Percentiles rank a stretch among this genome's conserved stretches.
These are phyloP conservation scores for Phrynosoma platyrhinos DNA, from an alignment of 2,113 vertebrate species.

Conservation along the genomic window DNA sequence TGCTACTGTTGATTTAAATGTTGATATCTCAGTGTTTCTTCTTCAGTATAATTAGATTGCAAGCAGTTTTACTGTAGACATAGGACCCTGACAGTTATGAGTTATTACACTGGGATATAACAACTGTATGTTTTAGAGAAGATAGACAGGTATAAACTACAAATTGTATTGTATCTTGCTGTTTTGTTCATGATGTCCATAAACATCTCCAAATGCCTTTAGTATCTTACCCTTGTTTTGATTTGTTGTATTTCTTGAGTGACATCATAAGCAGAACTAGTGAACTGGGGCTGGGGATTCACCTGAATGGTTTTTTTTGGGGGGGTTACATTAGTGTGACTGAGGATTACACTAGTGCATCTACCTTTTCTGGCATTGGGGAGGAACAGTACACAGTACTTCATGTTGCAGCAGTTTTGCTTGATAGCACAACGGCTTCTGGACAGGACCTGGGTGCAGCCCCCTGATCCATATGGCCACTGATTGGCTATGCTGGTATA, in stretches of 20 bases:
- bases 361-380: too few species aligned
- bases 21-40: background rate
- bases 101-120: background rate
- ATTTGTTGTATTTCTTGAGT: background rate
- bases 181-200: background rate
- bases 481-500: too few species aligned
- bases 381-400: too few species aligned
- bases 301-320: too few species aligned
- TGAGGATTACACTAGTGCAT: too few species aligned
- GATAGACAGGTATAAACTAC: background rate
- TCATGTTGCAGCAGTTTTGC: too few species aligned
- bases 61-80: background rate
- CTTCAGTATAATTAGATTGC: background rate
- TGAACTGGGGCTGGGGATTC: background rate
- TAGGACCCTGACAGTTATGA: background rate
- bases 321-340: too few species aligned
- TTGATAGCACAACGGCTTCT: too few species aligned
- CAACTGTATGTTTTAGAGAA: background rate
- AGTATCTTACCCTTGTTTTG: background rate
- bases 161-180: background rate
- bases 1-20: background rate
- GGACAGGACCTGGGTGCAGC: too few species aligned
- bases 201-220: background rate
- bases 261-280: background rate
- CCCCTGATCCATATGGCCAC: too few species aligned